These are phyloP conservation scores for Chelon labrosus DNA, from an alignment of 2,797 vertebrate species.

Conservation along the genomic window DNA sequence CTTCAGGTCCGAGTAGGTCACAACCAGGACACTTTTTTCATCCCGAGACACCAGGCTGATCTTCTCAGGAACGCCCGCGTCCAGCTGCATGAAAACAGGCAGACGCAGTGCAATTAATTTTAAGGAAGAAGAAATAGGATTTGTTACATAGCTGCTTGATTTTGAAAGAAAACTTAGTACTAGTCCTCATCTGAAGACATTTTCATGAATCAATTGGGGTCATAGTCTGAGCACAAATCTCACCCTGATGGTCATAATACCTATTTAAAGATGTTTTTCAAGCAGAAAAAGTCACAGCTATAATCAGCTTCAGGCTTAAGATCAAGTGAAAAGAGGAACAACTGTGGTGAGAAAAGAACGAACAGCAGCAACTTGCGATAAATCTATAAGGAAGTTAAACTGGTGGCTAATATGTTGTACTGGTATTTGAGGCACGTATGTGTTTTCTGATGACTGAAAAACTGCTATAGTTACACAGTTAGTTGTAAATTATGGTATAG, in stretches of 20 bases:
- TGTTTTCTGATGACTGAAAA: neutral
- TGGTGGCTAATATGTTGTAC: neutral
- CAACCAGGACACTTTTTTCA: conserved; percentile 98
- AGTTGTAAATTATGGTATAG: neutral
- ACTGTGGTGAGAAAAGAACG: neutral
- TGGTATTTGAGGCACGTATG: neutral
- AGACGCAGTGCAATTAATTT: neutral
- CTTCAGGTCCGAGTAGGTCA: conserved; percentile 99
- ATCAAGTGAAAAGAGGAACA: conserved; percentile 14
- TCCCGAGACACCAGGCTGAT: conserved; percentile 99
- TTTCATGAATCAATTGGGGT: neutral
- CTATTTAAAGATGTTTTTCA: neutral
- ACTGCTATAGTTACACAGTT: neutral
- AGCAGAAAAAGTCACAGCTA: neutral
- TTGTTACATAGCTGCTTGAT: neutral
- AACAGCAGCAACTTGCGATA: neutral
- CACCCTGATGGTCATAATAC: no score
- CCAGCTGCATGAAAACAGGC: conserved; percentile 85
- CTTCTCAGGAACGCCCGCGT: conserved; percentile 98
- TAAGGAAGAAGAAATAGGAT: neutral
- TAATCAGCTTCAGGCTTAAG: neutral
- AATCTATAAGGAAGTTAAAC: neutral
- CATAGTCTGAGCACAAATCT: no score
- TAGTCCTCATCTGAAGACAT: neutral
- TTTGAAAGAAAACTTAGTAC: neutral